These are phyloP conservation scores for Psephotus haematonotus DNA, from an alignment of 2,113 vertebrate genomes.

Conservation along the genomic window DNA sequence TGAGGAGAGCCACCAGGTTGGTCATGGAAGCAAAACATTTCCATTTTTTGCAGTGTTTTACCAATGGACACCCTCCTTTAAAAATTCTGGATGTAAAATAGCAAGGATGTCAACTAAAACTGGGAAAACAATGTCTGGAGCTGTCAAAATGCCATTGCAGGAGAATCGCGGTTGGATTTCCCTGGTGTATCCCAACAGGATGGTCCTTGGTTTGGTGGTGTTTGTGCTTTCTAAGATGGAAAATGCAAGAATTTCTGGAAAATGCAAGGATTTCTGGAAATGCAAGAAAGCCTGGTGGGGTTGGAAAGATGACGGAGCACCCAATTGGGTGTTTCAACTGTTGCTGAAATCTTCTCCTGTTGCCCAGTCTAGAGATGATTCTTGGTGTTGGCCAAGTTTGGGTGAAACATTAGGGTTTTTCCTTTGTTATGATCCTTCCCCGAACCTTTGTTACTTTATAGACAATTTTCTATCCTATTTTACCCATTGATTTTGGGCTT, in stretches of 20 bases:
- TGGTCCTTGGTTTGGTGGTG: rapidly evolving
- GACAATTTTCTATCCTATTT: neutral
- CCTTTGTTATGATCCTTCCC: neutral
- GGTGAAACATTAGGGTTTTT: neutral
- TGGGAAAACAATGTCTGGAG: neutral
- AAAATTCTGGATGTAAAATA: neutral
- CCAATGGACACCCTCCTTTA: neutral
- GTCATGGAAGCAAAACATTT: neutral
- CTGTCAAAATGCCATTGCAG: neutral
- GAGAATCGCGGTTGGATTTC: neutral
- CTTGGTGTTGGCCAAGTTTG: neutral
- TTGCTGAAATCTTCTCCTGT: neutral
- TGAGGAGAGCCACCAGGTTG: neutral
- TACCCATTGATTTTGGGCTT: neutral
- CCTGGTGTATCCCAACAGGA: neutral
- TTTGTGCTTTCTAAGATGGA: neutral
- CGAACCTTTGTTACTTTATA: neutral
- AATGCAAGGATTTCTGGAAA: neutral
- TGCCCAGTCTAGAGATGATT: neutral
- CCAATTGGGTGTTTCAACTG: neutral
- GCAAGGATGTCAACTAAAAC: neutral
- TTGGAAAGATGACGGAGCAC: neutral
- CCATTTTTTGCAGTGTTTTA: neutral
- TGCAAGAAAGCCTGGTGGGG: neutral
- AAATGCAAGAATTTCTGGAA: neutral